phyloP scores from a whole-genome alignment of 2,113 vertebrate species.

The Ochotona curzoniae region DNA sequence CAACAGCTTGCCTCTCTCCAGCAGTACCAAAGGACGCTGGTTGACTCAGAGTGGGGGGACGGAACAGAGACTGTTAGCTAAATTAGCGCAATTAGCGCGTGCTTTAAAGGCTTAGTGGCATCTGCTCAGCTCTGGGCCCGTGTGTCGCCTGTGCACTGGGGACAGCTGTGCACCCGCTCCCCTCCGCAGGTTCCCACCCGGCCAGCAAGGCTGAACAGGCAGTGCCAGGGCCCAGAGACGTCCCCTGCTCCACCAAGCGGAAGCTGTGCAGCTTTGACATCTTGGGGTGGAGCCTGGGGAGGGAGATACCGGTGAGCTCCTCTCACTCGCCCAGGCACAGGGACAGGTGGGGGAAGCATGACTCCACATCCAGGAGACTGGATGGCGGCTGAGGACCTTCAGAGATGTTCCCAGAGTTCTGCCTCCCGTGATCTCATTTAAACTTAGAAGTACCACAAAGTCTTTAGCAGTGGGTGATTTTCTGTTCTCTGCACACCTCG shows the following conservation, averaged over 20 bases:
- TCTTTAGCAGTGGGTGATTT: constrained; percentile 58
- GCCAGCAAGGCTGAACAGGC: background rate
- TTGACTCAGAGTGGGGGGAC: constrained; percentile 87
- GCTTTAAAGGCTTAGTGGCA: constrained; percentile 89
- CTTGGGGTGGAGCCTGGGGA: background rate
- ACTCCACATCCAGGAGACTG: background rate
- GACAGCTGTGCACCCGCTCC: constrained; percentile 16
- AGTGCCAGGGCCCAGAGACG: background rate
- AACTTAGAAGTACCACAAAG: background rate
- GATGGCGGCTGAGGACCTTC: background rate
- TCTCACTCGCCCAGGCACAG: background rate
- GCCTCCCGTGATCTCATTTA: constrained; percentile 52
- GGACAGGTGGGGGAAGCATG: background rate
- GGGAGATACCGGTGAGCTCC: background rate
- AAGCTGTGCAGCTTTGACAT: background rate
- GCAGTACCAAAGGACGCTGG: constrained; percentile 88
- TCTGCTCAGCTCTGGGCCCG: constrained; percentile 84
- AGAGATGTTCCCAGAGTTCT: background rate
- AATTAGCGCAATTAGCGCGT: constrained; percentile 89
- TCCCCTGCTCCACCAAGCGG: background rate
- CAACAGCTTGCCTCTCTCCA: constrained; percentile 91
- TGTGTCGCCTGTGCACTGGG: constrained; percentile 71
- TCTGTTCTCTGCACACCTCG: constrained; percentile 65
- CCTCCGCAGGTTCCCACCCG: background rate
- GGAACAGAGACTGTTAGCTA: constrained; percentile 89